phyloP scores from a whole-genome alignment of 2,797 vertebrate species.

The Acridotheres tristis region DNA sequence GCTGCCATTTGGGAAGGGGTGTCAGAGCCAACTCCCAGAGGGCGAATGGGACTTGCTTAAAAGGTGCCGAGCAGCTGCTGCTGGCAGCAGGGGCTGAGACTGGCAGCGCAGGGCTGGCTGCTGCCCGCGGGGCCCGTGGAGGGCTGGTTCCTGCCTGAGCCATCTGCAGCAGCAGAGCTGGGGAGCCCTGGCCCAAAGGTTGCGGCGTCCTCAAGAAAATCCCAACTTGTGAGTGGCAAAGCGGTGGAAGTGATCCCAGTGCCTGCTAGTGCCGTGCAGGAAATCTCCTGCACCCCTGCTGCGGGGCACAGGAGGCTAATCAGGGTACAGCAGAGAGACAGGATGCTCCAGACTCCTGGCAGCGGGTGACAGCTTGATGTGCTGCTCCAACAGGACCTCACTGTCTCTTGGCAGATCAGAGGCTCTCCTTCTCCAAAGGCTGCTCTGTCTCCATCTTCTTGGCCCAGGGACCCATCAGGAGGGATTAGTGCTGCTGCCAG shows the following conservation, averaged over 20 bases:
- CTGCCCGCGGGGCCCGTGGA: rapidly evolving
- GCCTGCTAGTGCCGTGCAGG: neutral
- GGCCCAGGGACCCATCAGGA: conserved; percentile 13
- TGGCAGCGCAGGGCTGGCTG: neutral
- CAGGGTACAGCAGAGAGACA: conserved; percentile 8
- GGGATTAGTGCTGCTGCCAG: conserved; percentile 53
- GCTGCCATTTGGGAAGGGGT: neutral
- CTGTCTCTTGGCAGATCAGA: conserved; percentile 33
- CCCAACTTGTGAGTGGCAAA: neutral
- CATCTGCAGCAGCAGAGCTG: neutral
- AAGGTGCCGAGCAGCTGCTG: conserved; percentile 27
- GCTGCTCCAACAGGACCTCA: conserved; percentile 12
- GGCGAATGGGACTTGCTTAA: neutral
- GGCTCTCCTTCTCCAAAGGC: conserved; percentile 41
- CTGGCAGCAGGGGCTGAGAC: neutral
- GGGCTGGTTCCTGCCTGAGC: neutral
- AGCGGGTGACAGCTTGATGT: neutral
- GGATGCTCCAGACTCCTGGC: neutral
- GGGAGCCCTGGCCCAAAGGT: neutral
- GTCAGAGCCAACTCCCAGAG: conserved; percentile 30
- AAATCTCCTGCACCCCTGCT: neutral
- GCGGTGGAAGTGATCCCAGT: neutral
- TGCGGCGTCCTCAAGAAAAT: neutral
- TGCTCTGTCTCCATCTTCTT: conserved; percentile 41
- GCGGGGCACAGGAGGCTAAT: neutral